phyloP scores from a whole-genome alignment of 2,113 vertebrate species.

The Bolborhynchus lineola region DNA sequence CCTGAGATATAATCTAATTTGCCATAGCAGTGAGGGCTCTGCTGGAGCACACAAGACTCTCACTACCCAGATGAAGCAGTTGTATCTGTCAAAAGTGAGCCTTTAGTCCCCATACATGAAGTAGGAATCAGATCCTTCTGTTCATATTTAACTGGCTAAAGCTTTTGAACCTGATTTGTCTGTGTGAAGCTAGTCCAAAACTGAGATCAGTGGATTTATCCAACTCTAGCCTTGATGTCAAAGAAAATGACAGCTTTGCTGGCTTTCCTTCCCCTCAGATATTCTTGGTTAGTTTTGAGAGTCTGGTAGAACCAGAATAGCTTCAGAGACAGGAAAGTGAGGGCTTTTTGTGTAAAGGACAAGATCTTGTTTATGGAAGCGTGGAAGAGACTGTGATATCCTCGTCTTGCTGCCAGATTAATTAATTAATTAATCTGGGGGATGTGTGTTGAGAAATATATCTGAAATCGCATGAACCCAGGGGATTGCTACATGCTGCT shows the following conservation, averaged over 20 bases:
- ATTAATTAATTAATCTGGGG: background rate
- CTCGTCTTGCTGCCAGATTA: accelerated
- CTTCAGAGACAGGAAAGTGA: background rate
- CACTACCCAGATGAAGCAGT: background rate
- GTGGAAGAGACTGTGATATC: background rate
- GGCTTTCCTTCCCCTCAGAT: background rate
- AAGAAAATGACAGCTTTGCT: background rate
- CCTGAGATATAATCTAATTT: background rate
- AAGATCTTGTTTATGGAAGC: background rate
- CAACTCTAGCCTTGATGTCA: background rate
- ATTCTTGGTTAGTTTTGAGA: background rate
- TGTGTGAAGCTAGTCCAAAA: background rate
- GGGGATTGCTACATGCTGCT: background rate
- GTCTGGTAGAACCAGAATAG: background rate
- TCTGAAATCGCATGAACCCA: background rate
- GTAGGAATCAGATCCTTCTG: accelerated
- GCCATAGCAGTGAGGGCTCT: background rate
- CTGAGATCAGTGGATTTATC: background rate
- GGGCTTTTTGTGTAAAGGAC: background rate
- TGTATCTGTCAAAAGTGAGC: background rate
- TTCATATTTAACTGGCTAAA: background rate
- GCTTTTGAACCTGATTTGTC: background rate
- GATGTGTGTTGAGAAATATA: background rate
- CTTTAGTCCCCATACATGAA: background rate
- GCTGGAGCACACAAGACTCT: background rate